Evolutionary conservation across 64 coral and sea anemone genomes (phyloP), one percentile per base, ranked within the genome.

Genomic region (Stichodactyla helianthus): DNA sequence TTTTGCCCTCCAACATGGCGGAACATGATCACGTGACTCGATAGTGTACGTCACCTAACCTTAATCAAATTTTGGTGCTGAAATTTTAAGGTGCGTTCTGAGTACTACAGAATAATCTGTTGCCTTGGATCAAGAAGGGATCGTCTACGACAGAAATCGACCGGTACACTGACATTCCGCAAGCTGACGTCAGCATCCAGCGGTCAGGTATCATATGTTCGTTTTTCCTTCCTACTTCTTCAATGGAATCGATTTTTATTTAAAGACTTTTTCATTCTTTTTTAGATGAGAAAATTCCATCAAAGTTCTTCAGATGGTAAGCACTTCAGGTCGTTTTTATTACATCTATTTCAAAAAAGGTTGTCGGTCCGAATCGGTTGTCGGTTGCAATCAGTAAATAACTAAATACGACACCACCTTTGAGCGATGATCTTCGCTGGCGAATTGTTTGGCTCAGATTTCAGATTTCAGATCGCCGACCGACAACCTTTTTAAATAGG

Each of bases 101-200:
- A 95, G 16, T 95, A 95, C 77, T 77, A 83, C n/a, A 87, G 94
- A 53, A 89, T 95, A 27, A 52, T 95, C 20, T 95, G 83, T 54
- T 95, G 90, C 14, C 83, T 52, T 71, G 94, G 94, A 50, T 89
- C 83, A 55, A 82, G 94, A 61, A 84, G 94, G 68, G 94, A 95
- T 23, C 26, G 80, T n/a, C 51, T 92, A 12, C 90, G 94, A 28
- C 77, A 80, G 0, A 89, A 84, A 19, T 77, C 87, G 19, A 82
- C 79, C 4, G 51, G 51, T n/a, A 82, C 79, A 18, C 53, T 82
- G 51, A 82, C 79, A 53, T 57, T 82, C 27, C 51, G 79, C 51
- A 82, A 82, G 50, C 7, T 82, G 35, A 57, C 51, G 6, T 82
- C 79, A 23, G 79, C 35, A 27, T 82, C 79, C 6, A 82, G 54